Evolutionary conservation across 2,888 invertebrate genomes (phyloP).

Genomic region (Leptarthrus brevirostris): DNA sequence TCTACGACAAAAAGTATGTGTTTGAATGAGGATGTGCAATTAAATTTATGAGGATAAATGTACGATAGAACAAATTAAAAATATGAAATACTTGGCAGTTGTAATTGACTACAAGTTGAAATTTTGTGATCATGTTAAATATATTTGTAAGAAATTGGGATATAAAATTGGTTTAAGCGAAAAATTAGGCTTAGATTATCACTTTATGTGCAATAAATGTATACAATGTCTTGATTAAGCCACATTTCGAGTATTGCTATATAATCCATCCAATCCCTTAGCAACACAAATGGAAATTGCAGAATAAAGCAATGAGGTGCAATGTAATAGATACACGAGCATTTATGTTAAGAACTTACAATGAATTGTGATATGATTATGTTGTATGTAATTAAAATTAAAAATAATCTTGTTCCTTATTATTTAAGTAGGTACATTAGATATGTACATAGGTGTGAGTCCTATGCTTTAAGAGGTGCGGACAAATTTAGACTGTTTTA

Average conservation of each 20-base stretch:
- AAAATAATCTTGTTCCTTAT: neutral
- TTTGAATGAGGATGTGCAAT: neutral
- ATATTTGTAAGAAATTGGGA: neutral
- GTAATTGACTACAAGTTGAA: conserved; percentile 3
- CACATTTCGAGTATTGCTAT: neutral
- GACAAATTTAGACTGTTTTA: neutral
- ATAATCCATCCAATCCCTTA: neutral
- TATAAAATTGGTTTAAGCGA: conserved; percentile 4
- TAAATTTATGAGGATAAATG: neutral
- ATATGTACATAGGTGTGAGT: neutral
- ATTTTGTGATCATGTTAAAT: neutral
- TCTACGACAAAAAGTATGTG: conserved; percentile 4
- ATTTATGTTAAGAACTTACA: neutral
- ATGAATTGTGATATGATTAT: neutral
- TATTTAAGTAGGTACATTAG: neutral
- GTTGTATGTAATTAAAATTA: too few relatives aligned
- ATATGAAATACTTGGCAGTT: neutral
- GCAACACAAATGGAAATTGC: neutral
- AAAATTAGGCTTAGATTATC: conserved; percentile 9
- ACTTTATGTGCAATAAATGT: too few relatives aligned
- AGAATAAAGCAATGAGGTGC: conserved; percentile 3
- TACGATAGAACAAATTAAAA: neutral
- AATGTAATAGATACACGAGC: neutral
- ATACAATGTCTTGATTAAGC: neutral
- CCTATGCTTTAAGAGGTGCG: neutral